Evolutionary conservation across 2,888 invertebrate genomes (phyloP).

Genomic region (Eilema caniola): DNA sequence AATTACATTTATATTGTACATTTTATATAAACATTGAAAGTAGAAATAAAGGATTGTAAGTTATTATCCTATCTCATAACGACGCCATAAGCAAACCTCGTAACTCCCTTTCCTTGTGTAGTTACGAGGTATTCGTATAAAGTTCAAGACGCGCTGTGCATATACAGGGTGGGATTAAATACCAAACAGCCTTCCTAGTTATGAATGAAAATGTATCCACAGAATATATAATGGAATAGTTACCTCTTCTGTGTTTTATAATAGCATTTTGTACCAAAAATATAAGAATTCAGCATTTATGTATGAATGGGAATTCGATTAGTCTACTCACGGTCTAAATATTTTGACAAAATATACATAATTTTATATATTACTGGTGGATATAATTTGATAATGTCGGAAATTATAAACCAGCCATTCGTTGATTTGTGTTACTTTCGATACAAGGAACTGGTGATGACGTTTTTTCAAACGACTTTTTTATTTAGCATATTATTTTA

Average conservation of each 20-base stretch:
- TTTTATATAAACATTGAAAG: conserved; percentile 4
- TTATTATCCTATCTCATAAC: background rate
- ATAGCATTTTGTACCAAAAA: conserved; percentile 43
- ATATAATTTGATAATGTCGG: conserved; percentile 8
- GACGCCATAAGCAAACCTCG: background rate
- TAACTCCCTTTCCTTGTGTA: background rate
- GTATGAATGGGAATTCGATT: conserved; percentile 41
- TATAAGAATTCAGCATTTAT: conserved; percentile 54
- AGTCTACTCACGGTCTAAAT: conserved; percentile 53
- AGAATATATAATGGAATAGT: background rate
- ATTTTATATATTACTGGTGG: conserved; percentile 28
- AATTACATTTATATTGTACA: conserved; percentile 3
- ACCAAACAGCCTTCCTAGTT: conserved; percentile 1
- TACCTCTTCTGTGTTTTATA: conserved; percentile 10
- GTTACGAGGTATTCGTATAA: background rate
- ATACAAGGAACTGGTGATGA: background rate
- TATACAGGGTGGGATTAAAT: conserved; percentile 6
- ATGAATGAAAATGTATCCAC: conserved; percentile 11
- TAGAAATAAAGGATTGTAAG: conserved; percentile 8
- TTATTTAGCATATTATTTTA: background rate
- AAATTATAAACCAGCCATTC: background rate
- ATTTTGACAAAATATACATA: conserved; percentile 47
- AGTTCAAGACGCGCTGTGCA: background rate
- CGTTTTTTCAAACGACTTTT: background rate
- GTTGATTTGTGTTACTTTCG: background rate